phyloP scores from a whole-genome alignment of 2,888 invertebrate species.

The Cheilosia urbana region DNA sequence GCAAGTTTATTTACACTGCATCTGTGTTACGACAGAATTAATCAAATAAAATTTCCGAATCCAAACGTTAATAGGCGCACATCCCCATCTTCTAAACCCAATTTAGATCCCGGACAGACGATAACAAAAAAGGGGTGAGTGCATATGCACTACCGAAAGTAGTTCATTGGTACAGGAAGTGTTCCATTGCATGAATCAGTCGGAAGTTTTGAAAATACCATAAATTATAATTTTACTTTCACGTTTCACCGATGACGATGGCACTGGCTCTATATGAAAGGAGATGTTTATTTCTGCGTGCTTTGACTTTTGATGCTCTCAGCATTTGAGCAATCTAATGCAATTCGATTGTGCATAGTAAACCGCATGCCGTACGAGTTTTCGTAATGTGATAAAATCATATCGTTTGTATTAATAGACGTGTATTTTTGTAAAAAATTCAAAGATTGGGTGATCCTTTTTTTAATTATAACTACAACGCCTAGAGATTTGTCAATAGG shows the following conservation, averaged over 20 bases:
- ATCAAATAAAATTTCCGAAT: conserved; percentile 34
- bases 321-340: neutral
- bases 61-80: conserved; percentile 4
- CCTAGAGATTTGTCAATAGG: no score
- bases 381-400: no score
- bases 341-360: no score
- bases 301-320: neutral
- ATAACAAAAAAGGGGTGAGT: conserved; percentile 32
- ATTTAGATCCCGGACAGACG: neutral
- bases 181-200: conserved; percentile 24
- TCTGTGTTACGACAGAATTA: conserved; percentile 39
- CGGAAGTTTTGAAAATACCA: conserved; percentile 33
- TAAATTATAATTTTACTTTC: conserved; percentile 35
- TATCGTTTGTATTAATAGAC: no score
- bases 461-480: no score
- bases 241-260: conserved; percentile 13
- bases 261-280: neutral
- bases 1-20: conserved; percentile 40
- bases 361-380: no score
- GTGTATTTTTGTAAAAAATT: no score
- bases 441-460: no score
- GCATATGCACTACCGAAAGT: conserved; percentile 31
- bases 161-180: conserved; percentile 53
- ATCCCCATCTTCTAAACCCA: neutral
- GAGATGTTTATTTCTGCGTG: neutral